phyloP scores from a whole-genome alignment of 2,113 vertebrate species.

The Epinephelus cyanopodus region DNA sequence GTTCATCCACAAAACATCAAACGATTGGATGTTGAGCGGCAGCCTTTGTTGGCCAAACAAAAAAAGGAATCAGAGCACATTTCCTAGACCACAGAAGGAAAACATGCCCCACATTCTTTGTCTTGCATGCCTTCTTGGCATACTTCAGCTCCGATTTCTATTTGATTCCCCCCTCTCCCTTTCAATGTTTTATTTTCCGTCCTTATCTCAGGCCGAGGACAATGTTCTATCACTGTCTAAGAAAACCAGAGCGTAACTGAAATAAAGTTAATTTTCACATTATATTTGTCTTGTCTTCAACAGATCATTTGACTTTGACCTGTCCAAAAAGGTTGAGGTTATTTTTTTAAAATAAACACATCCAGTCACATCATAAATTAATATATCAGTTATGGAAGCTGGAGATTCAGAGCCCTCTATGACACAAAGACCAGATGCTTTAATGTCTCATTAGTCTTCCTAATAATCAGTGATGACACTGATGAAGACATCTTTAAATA shows the following conservation, averaged over 20 bases:
- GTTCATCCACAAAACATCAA: slow-evolving; percentile 64
- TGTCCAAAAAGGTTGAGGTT: not conserved
- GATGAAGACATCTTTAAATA: not conserved
- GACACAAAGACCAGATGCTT: slow-evolving; percentile 3
- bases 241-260: slow-evolving; percentile 11
- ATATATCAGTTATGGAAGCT: slow-evolving; percentile 1
- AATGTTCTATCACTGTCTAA: slow-evolving; percentile 1
- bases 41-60: slow-evolving; percentile 45
- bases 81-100: slow-evolving; percentile 50
- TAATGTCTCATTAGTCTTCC: slow-evolving; percentile 12
- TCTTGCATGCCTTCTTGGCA: slow-evolving; percentile 9
- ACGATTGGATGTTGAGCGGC: slow-evolving; percentile 40
- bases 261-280: not conserved
- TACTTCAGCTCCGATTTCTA: slow-evolving; percentile 31
- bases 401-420: not conserved
- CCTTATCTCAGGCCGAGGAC: slow-evolving; percentile 3
- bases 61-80: slow-evolving; percentile 53
- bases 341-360: not conserved
- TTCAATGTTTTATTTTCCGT: slow-evolving; percentile 23
- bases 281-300: not conserved
- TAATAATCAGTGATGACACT: slow-evolving; percentile 6
- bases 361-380: not conserved
- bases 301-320: not conserved
- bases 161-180: slow-evolving; percentile 5
- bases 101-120: slow-evolving; percentile 57